phyloP scores from a whole-genome alignment of 2,888 invertebrate genomes.

The Drosophila birchii region DNA sequence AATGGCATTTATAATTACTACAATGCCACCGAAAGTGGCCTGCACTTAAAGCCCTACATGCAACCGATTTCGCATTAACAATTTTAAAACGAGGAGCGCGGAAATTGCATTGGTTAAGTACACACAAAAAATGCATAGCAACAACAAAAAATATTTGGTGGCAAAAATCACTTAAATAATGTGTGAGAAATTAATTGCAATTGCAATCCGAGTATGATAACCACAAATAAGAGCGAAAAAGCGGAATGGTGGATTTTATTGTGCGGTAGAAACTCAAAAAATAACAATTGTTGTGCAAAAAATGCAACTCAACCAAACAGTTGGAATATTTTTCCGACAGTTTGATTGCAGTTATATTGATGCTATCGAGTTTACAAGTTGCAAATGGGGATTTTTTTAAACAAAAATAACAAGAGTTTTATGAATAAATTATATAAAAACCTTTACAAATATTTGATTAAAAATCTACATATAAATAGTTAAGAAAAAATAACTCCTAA shows the following conservation, averaged over 20 bases:
- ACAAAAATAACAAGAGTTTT: neutral
- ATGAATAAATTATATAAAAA: too few species aligned
- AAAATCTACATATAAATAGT: neutral
- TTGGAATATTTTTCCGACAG: conserved; percentile 4
- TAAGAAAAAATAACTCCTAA: neutral
- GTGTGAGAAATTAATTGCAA: conserved; percentile 73
- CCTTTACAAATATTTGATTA: neutral
- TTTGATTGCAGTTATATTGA: conserved; percentile 20
- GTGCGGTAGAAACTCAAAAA: conserved; percentile 25
- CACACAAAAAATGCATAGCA: conserved; percentile 14
- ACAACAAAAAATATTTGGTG: conserved; percentile 12
- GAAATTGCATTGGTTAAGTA: conserved; percentile 45
- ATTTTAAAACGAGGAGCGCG: conserved; percentile 34
- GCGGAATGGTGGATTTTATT: conserved; percentile 48
- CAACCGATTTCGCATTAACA: conserved; percentile 35
- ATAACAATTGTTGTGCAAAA: conserved; percentile 17
- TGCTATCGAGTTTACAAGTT: neutral
- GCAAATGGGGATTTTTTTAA: neutral
- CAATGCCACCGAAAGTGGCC: conserved; percentile 30
- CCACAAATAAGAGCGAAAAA: conserved; percentile 62
- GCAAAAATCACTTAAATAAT: conserved; percentile 58
- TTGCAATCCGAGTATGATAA: conserved; percentile 62
- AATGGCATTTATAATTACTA: conserved; percentile 39
- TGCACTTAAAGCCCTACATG: conserved; percentile 38
- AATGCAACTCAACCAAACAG: conserved; percentile 3